Percentiles rank a stretch among this genome's conserved stretches.
These are phyloP conservation scores for Drosophila teissieri DNA, from an alignment of 1,140 invertebrate genomes.

Conservation along the genomic window DNA sequence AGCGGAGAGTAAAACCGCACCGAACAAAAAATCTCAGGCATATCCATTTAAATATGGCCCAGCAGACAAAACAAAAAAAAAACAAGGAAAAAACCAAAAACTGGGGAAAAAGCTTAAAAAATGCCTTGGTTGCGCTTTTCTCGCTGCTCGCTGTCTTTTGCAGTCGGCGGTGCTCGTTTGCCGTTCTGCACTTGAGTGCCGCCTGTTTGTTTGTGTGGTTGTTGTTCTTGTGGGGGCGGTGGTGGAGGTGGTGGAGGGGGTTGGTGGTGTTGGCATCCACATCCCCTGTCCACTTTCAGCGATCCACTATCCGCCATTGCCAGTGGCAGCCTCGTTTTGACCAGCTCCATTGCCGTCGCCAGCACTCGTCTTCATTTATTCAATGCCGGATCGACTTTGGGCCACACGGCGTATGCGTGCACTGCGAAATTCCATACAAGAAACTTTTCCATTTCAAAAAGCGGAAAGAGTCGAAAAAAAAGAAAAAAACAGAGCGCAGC, in stretches of 20 bases:
- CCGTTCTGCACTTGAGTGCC: conserved; percentile 75
- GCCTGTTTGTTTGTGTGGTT: conserved; percentile 46
- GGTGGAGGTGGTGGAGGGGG: conserved; percentile 48
- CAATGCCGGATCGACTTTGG: conserved; percentile 59
- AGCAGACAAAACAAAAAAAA: conserved; percentile 21
- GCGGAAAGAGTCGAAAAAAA: conserved; percentile 13
- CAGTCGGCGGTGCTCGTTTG: conserved; percentile 60
- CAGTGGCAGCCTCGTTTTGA: conserved; percentile 51
- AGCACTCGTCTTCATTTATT: conserved; percentile 75
- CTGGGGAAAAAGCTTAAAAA: conserved; percentile 30
- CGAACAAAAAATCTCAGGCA: conserved; percentile 59
- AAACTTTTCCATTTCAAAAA: conserved; percentile 51
- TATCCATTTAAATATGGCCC: conserved; percentile 63
- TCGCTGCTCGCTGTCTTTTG: conserved; percentile 73
- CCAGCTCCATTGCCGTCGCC: conserved; percentile 51
- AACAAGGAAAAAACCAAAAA: conserved; percentile 10
- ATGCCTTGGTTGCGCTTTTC: conserved; percentile 61
- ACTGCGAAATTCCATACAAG: conserved; percentile 57
- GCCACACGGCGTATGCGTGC: conserved; percentile 74
- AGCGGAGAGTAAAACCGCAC: conserved; percentile 20
- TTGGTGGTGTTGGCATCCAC: conserved; percentile 49
- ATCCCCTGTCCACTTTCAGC: background rate
- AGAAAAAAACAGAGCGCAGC: background rate
- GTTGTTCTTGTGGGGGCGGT: conserved; percentile 26
- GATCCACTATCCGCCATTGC: conserved; percentile 33